phyloP scores from a whole-genome alignment of 2,888 invertebrate genomes.

The Rugalucina vietnamica region DNA sequence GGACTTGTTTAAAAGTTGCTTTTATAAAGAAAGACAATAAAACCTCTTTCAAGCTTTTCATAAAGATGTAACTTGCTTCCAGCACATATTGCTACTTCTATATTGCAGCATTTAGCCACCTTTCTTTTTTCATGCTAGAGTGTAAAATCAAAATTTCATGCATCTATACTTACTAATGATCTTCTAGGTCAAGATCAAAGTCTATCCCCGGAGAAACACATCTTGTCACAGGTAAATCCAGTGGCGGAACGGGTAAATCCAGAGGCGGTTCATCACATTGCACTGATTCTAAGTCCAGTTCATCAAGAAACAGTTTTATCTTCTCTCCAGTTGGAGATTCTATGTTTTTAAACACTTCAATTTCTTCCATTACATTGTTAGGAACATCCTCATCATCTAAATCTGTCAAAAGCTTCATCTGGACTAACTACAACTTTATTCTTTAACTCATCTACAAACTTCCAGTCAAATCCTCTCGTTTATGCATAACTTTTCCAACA shows the following conservation, averaged over 20 bases:
- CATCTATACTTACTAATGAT: conserved; percentile 33
- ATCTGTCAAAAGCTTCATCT: conserved; percentile 6
- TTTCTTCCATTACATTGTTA: conserved; percentile 68
- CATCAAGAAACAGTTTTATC: conserved; percentile 64
- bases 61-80: too few species aligned
- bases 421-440: neutral
- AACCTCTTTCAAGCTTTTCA: too few species aligned
- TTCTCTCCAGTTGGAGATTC: conserved; percentile 63
- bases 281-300: conserved; percentile 22
- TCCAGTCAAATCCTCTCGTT: too few species aligned
- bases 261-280: conserved; percentile 6
- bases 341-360: conserved; percentile 64
- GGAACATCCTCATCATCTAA: conserved; percentile 6
- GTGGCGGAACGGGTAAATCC: conserved; percentile 4
- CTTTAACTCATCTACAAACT: too few species aligned
- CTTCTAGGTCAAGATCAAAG: conserved; percentile 7
- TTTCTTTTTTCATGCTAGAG: too few species aligned
- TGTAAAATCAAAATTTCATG: too few species aligned
- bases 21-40: too few species aligned
- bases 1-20: too few species aligned
- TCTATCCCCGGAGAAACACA: conserved; percentile 34
- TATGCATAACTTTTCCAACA: too few species aligned
- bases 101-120: too few species aligned
- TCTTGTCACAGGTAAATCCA: conserved; percentile 39
- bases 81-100: too few species aligned